These are phyloP conservation scores for Mormyrus hasselquistii DNA, from an alignment of 2,797 vertebrate genomes.

Conservation along the genomic window DNA sequence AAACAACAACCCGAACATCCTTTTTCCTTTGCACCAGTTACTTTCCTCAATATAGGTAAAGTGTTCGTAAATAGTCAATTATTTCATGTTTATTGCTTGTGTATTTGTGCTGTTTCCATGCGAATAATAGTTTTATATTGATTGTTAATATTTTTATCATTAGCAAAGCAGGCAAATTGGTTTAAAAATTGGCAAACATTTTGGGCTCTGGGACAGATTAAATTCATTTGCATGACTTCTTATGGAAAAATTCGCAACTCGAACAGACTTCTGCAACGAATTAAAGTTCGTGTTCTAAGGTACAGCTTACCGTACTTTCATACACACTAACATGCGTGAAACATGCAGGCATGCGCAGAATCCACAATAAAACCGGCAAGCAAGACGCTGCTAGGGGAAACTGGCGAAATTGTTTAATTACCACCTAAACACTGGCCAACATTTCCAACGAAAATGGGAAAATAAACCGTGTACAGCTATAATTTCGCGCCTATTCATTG, in stretches of 20 bases:
- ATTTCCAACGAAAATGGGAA: not conserved
- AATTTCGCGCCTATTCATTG: not conserved
- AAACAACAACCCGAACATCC: not conserved
- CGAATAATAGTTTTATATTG: not conserved
- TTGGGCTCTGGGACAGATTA: not conserved
- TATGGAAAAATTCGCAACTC: not conserved
- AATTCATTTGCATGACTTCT: not conserved
- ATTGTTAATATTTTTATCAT: not conserved
- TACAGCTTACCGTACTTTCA: not conserved
- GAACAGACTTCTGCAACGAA: not conserved
- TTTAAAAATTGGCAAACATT: not conserved
- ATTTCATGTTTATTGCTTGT: not conserved
- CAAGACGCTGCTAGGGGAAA: not conserved
- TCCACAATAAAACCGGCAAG: not conserved
- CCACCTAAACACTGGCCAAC: not conserved
- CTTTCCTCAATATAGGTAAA: not conserved
- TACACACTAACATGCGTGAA: not conserved
- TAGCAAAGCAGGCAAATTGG: not conserved
- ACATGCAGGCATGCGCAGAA: not conserved
- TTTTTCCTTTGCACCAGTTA: not conserved
- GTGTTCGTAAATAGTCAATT: not conserved
- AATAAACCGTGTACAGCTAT: not conserved
- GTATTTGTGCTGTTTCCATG: not conserved
- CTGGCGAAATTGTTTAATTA: not conserved
- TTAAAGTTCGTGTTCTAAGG: not conserved